These are phyloP conservation scores for Autographa pulchrina DNA, from an alignment of 2,888 invertebrate species.

Conservation along the genomic window DNA sequence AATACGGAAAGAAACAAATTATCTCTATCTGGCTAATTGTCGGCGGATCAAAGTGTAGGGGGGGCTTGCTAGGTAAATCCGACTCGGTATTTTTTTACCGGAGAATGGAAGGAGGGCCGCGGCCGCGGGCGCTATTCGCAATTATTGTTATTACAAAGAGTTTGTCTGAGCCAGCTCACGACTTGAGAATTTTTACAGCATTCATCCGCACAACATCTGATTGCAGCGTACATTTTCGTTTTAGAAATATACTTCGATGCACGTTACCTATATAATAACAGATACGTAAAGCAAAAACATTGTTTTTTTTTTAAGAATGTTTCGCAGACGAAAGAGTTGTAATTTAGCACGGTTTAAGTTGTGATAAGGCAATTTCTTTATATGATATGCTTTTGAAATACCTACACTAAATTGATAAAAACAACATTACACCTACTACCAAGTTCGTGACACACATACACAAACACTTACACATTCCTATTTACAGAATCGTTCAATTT, in stretches of 20 bases:
- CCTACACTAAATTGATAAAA: too few species aligned
- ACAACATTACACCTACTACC: too few species aligned
- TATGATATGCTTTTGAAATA: too few species aligned
- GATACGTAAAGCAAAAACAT: too few species aligned
- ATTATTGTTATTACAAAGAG: conserved; percentile 89
- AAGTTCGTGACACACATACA: too few species aligned
- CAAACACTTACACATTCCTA: too few species aligned
- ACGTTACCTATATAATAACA: too few species aligned
- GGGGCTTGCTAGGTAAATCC: conserved; percentile 81
- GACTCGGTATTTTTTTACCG: conserved; percentile 72
- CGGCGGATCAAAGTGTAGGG: conserved; percentile 82
- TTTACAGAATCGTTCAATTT: too few species aligned
- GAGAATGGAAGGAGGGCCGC: conserved; percentile 64
- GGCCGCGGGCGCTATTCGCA: conserved; percentile 83
- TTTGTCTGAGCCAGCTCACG: conserved; percentile 84
- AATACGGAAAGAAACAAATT: conserved; percentile 83
- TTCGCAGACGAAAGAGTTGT: too few species aligned
- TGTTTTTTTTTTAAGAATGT: too few species aligned
- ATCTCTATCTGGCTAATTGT: conserved; percentile 86
- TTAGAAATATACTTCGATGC: conserved; percentile 8
- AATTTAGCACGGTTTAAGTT: too few species aligned
- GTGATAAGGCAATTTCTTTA: too few species aligned
- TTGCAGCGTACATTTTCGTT: conserved; percentile 62
- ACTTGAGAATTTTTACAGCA: conserved; percentile 79
- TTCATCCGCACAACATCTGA: conserved; percentile 76